Conservation (phyloP, 2,888 invertebrate genomes). For the Monopis laevigella region DNA sequence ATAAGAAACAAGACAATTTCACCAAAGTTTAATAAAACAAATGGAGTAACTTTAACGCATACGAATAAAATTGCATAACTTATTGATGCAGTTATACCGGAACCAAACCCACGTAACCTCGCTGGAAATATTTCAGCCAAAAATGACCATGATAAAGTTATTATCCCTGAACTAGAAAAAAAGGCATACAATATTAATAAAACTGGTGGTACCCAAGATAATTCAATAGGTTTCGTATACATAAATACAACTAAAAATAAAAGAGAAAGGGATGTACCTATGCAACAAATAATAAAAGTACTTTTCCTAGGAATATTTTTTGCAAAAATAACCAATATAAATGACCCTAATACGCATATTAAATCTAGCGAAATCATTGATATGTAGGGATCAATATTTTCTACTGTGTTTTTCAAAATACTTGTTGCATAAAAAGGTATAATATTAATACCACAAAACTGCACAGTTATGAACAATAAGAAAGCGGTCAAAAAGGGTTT, state of each 20-base stretch:
- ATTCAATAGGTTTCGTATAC: slow-evolving; percentile 23
- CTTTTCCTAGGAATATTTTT: slow-evolving; percentile 27
- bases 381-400: slow-evolving; percentile 27
- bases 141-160: slow-evolving; percentile 33
- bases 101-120: slow-evolving; percentile 34
- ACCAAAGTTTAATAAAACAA: slow-evolving; percentile 26
- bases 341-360: slow-evolving; percentile 24
- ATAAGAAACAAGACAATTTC: slow-evolving; percentile 26
- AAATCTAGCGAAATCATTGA: slow-evolving; percentile 32
- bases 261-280: slow-evolving; percentile 23
- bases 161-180: slow-evolving; percentile 24
- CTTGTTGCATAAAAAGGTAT: slow-evolving; percentile 33
- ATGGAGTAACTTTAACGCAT: slow-evolving; percentile 32
- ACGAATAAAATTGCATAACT: slow-evolving; percentile 30
- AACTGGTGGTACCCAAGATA: slow-evolving; percentile 27
- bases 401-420: slow-evolving; percentile 28
- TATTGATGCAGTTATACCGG: slow-evolving; percentile 30
- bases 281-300: slow-evolving; percentile 25
- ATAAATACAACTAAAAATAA: slow-evolving; percentile 26
- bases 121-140: slow-evolving; percentile 35
- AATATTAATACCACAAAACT: slow-evolving; percentile 34
- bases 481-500: slow-evolving; percentile 23
- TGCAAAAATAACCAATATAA: slow-evolving; percentile 25
- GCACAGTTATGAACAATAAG: slow-evolving; percentile 27
- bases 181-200: slow-evolving; percentile 28